Percentiles rank a stretch among this genome's conserved stretches.
Conservation (phyloP, 2,797 vertebrate genomes). For the Streptopelia turtur region DNA sequence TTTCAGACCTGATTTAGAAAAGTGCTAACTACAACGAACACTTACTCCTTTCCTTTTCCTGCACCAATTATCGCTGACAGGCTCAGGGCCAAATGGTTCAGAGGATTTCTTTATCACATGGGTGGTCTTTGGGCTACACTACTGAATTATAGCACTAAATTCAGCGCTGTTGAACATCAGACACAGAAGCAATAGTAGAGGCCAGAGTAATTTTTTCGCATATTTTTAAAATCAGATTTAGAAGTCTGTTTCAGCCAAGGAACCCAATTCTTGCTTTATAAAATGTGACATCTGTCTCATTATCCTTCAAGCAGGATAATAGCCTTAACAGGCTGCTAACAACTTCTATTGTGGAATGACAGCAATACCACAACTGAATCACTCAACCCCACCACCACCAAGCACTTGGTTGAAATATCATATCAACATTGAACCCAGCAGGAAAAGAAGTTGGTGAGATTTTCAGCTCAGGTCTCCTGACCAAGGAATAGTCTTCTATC, state of each 20-base stretch:
- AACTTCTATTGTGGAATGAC: not conserved
- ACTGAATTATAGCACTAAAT: not conserved
- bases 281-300: not conserved
- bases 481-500: not conserved
- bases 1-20: constrained; percentile 48
- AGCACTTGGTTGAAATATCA: not conserved
- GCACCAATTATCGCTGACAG: constrained; percentile 26
- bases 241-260: not conserved
- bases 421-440: not conserved
- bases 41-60: constrained; percentile 16
- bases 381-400: not conserved
- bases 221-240: not conserved
- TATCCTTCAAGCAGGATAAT: not conserved
- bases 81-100: not conserved
- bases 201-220: not conserved
- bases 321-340: not conserved
- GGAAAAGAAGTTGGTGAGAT: not conserved
- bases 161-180: not conserved
- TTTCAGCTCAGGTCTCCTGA: not conserved
- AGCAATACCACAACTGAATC: not conserved
- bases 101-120: constrained; percentile 11
- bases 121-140: not conserved
- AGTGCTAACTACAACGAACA: not conserved
- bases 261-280: not conserved
- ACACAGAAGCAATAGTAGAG: not conserved